Conservation (phyloP, 2,888 invertebrate genomes). For the Drosophila vallismaia region DNA sequence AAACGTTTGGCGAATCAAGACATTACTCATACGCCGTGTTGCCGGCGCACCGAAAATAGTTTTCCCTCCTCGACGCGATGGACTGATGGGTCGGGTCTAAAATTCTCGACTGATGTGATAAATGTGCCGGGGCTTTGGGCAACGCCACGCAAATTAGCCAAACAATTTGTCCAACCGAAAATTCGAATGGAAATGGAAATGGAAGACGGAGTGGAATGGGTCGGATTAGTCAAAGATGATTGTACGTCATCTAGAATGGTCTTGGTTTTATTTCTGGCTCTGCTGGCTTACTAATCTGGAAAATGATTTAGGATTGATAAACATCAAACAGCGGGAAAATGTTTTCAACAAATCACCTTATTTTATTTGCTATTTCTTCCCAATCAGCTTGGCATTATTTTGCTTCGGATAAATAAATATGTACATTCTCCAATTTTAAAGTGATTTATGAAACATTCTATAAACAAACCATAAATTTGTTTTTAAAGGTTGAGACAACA, state of each 20-base stretch:
- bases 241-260: constrained; percentile 22
- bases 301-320: background rate
- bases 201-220: background rate
- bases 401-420: background rate
- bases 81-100: constrained; percentile 16
- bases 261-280: constrained; percentile 1
- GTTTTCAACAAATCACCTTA: background rate
- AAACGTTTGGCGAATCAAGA: constrained; percentile 73
- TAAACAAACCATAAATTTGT: background rate
- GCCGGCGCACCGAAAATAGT: constrained; percentile 59
- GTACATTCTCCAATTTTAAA: background rate
- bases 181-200: constrained; percentile 19
- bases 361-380: background rate
- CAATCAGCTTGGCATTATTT: background rate
- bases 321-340: background rate
- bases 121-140: constrained; percentile 64
- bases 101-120: constrained; percentile 60
- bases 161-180: constrained; percentile 57
- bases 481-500: background rate
- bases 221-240: constrained; percentile 7
- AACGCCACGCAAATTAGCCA: constrained; percentile 71
- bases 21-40: constrained; percentile 76
- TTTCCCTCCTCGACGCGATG: constrained; percentile 7
- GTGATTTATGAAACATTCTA: background rate
- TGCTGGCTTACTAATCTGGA: background rate